A percentile compares a stretch with the other conserved stretches of the same genome.
These are phyloP conservation scores for Brenthis ino DNA, from an alignment of 2,888 invertebrate genomes.

Conservation along the genomic window DNA sequence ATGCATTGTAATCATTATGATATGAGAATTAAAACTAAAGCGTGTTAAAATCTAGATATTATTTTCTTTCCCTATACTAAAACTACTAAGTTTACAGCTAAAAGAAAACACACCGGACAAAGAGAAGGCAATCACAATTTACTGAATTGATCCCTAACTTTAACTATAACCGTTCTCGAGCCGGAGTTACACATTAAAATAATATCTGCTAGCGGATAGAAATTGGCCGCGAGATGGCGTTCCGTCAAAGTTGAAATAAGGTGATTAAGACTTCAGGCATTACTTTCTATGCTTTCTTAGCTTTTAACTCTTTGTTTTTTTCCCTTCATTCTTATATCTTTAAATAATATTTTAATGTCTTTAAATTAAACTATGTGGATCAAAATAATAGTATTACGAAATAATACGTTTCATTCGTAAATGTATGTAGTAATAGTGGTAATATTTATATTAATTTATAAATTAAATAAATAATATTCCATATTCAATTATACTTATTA, in stretches of 20 bases:
- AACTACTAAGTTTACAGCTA: too few relatives aligned
- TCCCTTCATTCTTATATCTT: not conserved
- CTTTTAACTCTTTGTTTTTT: not conserved
- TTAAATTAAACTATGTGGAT: too few relatives aligned
- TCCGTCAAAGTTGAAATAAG: slow-evolving; percentile 64
- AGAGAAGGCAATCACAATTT: slow-evolving; percentile 56
- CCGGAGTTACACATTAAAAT: slow-evolving; percentile 67
- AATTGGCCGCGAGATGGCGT: slow-evolving; percentile 70
- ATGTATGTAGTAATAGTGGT: too few relatives aligned
- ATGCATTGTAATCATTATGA: too few relatives aligned
- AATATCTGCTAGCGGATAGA: slow-evolving; percentile 59
- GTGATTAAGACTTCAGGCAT: slow-evolving; percentile 60
- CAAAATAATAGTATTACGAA: not conserved
- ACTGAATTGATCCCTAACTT: slow-evolving; percentile 66
- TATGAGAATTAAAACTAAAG: too few relatives aligned
- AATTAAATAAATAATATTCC: too few relatives aligned
- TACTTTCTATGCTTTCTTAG: slow-evolving; percentile 48
- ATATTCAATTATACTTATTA: too few relatives aligned
- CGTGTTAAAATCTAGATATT: too few relatives aligned
- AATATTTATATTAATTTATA: too few relatives aligned
- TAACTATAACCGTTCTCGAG: slow-evolving; percentile 63
- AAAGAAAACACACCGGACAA: slow-evolving; percentile 51
- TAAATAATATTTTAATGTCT: not conserved
- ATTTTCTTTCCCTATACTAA: too few relatives aligned
- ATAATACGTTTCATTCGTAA: not conserved